phyloP scores from a whole-genome alignment of 2,797 vertebrate genomes.

The Gallinago stenura region DNA sequence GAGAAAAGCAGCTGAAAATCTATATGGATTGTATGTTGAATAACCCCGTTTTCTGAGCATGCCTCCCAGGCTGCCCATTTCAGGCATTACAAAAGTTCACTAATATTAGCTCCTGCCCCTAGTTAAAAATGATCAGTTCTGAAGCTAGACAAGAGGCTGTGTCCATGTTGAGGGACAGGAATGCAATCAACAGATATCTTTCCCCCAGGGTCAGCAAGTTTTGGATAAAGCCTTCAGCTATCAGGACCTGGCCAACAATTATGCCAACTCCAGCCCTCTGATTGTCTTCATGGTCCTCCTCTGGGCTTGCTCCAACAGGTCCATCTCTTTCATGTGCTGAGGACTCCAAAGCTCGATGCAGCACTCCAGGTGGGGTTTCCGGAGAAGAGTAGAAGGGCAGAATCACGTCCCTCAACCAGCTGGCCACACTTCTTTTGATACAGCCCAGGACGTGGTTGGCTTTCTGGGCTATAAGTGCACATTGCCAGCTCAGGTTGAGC shows the following conservation, averaged over 20 bases:
- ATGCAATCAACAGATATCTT: neutral
- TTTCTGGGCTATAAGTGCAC: too few species aligned
- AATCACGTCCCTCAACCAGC: too few species aligned
- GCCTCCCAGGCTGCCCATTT: neutral
- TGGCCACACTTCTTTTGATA: too few species aligned
- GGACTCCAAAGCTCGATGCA: too few species aligned
- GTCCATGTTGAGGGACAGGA: neutral
- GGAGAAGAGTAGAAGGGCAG: too few species aligned
- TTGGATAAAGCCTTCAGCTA: neutral
- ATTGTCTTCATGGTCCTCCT: too few species aligned
- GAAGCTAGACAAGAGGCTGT: neutral
- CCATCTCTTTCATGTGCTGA: too few species aligned
- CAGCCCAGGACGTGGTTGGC: too few species aligned
- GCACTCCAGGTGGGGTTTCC: too few species aligned
- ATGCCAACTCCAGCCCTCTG: too few species aligned
- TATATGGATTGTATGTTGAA: neutral
- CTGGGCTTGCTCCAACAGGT: too few species aligned
- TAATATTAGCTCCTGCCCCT: neutral
- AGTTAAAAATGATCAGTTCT: neutral
- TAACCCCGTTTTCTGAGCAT: neutral
- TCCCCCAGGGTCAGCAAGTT: neutral
- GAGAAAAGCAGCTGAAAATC: constrained; percentile 28
- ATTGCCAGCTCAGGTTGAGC: too few species aligned
- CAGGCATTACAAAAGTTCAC: neutral
- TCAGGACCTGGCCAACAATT: neutral